Conservation (phyloP, 2,888 invertebrate genomes). For the Aleiodes testaceus region DNA sequence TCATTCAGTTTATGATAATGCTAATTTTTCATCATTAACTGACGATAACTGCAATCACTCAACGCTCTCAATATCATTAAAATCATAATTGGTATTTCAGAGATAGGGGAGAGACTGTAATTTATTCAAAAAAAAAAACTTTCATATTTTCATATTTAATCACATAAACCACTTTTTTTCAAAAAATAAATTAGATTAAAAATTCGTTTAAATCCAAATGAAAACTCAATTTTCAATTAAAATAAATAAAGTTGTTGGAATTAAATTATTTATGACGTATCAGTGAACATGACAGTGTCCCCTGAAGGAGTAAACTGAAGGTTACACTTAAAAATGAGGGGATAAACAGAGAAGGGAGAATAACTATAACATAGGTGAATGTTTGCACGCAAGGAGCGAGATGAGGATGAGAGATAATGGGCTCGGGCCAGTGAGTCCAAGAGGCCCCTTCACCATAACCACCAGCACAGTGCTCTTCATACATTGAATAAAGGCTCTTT, state of each 20-base stretch:
- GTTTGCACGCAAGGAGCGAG: slow-evolving; percentile 35
- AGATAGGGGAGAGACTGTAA: not conserved
- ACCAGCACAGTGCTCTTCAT: not conserved
- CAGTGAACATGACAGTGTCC: not conserved
- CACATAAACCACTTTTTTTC: too few species aligned
- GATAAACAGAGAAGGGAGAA: not conserved
- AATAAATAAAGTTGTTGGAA: not conserved
- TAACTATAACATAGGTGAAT: slow-evolving; percentile 19
- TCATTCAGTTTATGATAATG: not conserved
- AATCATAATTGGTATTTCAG: slow-evolving; percentile 5
- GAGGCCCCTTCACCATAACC: not conserved
- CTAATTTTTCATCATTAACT: not conserved
- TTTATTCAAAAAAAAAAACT: too few species aligned
- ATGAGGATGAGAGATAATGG: slow-evolving; percentile 38
- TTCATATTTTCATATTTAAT: too few species aligned
- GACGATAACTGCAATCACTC: not conserved
- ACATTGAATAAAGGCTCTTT: not conserved
- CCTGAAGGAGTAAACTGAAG: not conserved
- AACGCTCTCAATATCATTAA: not conserved
- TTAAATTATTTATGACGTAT: not conserved
- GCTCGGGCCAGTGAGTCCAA: slow-evolving; percentile 35
- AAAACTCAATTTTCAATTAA: too few species aligned
- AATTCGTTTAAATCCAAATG: too few species aligned
- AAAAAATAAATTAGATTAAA: too few species aligned
- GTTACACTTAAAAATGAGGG: slow-evolving; percentile 16